Conservation (phyloP, 92 coral and sea anemone genomes). For the Pocillopora grandis region DNA sequence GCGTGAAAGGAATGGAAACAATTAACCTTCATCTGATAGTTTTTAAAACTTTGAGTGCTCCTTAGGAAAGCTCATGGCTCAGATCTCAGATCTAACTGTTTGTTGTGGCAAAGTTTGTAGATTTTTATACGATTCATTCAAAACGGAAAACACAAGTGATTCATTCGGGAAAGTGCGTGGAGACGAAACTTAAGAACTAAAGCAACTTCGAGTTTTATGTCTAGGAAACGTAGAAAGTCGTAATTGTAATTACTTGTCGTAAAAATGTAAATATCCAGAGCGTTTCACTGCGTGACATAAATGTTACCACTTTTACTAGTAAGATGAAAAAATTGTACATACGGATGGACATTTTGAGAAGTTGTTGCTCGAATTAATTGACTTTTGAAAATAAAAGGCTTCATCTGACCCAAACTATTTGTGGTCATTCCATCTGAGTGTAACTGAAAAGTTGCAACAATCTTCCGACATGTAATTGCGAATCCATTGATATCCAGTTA, state of each 20-base stretch:
- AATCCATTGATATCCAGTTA: neutral
- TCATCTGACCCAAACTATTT: neutral
- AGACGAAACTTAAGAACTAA: neutral
- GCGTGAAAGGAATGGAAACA: neutral
- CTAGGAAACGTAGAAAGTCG: neutral
- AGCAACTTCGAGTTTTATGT: neutral
- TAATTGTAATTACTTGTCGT: neutral
- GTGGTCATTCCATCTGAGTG: too few relatives aligned
- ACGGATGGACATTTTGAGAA: neutral
- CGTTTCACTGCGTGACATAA: neutral
- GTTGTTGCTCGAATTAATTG: neutral
- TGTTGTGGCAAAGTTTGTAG: neutral
- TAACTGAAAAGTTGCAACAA: too few relatives aligned
- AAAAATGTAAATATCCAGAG: slow-evolving; percentile 2
- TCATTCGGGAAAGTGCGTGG: neutral
- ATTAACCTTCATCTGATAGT: neutral
- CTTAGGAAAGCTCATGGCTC: neutral
- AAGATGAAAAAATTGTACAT: slow-evolving; percentile 13
- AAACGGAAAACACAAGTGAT: neutral
- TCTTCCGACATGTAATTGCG: too few relatives aligned
- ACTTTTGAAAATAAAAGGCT: slow-evolving; percentile 10
- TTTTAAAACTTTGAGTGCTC: neutral
- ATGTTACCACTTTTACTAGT: neutral
- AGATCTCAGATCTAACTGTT: neutral
- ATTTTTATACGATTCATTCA: neutral